Evolutionary conservation across 2,113 vertebrate genomes (phyloP).

Genomic region (Panthera leo): DNA sequence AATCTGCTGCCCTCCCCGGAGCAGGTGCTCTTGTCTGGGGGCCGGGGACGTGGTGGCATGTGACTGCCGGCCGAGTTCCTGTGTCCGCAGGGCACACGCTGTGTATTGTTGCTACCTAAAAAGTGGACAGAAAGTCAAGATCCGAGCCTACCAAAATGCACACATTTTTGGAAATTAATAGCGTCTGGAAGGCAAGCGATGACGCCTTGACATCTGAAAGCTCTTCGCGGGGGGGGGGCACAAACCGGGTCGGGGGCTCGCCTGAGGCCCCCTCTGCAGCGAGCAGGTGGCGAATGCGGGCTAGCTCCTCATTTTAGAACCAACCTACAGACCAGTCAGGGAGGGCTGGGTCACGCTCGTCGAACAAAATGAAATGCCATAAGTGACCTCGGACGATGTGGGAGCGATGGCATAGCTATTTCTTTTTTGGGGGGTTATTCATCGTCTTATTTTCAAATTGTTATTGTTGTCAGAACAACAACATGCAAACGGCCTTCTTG

Average conservation of each 20-base stretch:
- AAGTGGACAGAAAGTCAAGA: neutral
- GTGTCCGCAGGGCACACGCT: neutral
- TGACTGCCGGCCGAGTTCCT: neutral
- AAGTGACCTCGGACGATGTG: neutral
- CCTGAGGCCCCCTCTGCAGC: neutral
- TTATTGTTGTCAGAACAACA: neutral
- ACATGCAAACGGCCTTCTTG: neutral
- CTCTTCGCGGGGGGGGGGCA: neutral
- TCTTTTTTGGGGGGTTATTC: neutral
- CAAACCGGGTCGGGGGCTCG: neutral
- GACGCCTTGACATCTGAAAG: neutral
- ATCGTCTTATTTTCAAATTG: neutral
- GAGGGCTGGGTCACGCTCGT: rapidly evolving
- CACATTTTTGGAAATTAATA: rapidly evolving
- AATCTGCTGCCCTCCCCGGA: rapidly evolving
- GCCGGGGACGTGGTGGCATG: neutral
- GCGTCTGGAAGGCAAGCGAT: neutral
- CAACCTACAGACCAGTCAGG: no score
- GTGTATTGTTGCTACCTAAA: neutral
- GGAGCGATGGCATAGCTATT: no score
- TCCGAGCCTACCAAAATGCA: neutral
- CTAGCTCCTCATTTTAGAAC: neutral
- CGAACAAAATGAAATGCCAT: no score
- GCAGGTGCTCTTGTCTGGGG: neutral
- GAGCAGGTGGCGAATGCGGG: neutral